These are phyloP conservation scores for Gisinianus flammeolus DNA, from an alignment of 2,888 invertebrate genomes.

Conservation along the genomic window DNA sequence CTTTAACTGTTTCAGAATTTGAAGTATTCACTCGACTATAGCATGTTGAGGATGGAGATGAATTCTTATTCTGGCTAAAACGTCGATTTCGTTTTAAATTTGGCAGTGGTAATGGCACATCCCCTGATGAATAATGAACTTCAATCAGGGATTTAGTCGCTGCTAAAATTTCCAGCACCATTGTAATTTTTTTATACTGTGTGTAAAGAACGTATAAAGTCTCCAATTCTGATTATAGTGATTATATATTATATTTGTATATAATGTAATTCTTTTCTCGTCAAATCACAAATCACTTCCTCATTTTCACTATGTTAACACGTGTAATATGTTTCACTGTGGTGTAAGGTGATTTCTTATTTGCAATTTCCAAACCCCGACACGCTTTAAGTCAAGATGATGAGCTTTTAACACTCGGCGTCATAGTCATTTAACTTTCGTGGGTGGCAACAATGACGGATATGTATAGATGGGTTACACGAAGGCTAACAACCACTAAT, in stretches of 20 bases:
- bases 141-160: constrained; percentile 53
- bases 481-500: too few relatives aligned
- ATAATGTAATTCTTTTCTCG: not conserved
- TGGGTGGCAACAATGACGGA: too few relatives aligned
- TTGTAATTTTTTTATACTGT: not conserved
- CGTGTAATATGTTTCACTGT: too few relatives aligned
- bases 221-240: not conserved
- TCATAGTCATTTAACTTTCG: too few relatives aligned
- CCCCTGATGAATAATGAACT: constrained; percentile 41
- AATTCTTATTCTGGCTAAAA: not conserved
- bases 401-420: too few relatives aligned
- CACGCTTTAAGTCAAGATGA: too few relatives aligned
- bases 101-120: not conserved
- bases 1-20: not conserved
- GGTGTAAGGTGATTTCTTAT: too few relatives aligned
- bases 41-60: not conserved
- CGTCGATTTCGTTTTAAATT: not conserved
- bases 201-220: not conserved
- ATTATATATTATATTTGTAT: not conserved
- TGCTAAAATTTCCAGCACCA: constrained; percentile 53
- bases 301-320: not conserved
- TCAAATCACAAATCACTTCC: not conserved
- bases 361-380: too few relatives aligned
- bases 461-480: too few relatives aligned
- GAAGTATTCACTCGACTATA: not conserved